Evolutionary conservation across 2,888 invertebrate genomes (phyloP), one percentile per base, ranked within the genome.

Genomic region (Eupithecia subfuscata): DNA sequence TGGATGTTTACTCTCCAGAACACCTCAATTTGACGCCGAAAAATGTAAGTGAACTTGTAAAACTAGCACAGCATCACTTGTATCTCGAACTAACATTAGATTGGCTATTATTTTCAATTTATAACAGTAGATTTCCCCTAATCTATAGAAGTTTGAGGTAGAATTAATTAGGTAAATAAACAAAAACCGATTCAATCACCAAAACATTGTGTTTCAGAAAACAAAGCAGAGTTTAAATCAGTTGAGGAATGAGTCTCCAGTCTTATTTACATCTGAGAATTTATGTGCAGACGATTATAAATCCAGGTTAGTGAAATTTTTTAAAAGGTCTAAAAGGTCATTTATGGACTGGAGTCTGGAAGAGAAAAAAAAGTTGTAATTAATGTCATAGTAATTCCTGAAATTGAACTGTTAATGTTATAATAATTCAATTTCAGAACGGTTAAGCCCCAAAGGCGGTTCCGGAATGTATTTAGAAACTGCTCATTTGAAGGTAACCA

Each of bases 401-500:
- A n/a, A n/a, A n/a, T n/a, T n/a, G n/a, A n/a, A n/a, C n/a, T n/a
- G n/a, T n/a, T 60, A 22, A 45, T 48, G 45, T 16, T 2, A 43
- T 40, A 37, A 60, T 68, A 14, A 25, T 69, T 70, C 25, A 12
- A 48, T 87, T 85, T 34, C 83, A 94, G 95, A 83, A 92, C 93
- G 25, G 89, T 86, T 77, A 94, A 92, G 82, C 84, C 89, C 43
- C 84, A 89, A 69, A 78, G 80, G 65, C 87, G 86, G 78, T 83
- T 85, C 75, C 84, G 82, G 77, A 83, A 90, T 89, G 92, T 87
- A 73, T 89, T 86, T 82, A 85, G 82, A 69, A 89, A 92, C 84
- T 91, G 87, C 80, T 95, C 96, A 43, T 96, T 96, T 91, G 96
- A 96, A 85, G 93, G 91, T 30, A 96, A 96, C 88, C 96, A 96